A percentile compares a stretch with the other conserved stretches of the same genome.
Evolutionary conservation across 1,140 invertebrate genomes (phyloP).

Genomic region (Drosophila melanogaster): DNA sequence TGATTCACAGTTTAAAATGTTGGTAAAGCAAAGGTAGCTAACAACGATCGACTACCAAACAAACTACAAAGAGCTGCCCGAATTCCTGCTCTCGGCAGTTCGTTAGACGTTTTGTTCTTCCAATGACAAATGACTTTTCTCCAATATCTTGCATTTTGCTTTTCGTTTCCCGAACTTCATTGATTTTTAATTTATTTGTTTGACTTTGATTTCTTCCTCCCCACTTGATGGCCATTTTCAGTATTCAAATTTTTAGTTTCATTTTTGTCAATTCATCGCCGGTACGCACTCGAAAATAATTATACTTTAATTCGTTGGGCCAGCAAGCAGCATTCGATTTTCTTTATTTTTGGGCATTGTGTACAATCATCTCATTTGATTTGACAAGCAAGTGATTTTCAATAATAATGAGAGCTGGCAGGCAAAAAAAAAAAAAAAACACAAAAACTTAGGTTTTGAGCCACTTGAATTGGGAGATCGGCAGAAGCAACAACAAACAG

Average conservation of each 20-base stretch:
- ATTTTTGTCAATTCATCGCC: conserved; percentile 68
- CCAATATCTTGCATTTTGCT: conserved; percentile 20
- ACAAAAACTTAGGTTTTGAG: conserved; percentile 37
- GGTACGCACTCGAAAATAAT: conserved; percentile 76
- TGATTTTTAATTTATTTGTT: conserved; percentile 83
- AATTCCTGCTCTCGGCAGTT: conserved; percentile 51
- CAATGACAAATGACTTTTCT: conserved; percentile 81
- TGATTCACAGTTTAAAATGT: conserved; percentile 74
- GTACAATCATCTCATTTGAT: conserved; percentile 84
- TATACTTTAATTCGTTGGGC: conserved; percentile 77
- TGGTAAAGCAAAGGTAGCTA: conserved; percentile 57
- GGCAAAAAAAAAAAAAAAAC: conserved; percentile 35
- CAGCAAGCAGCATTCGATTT: conserved; percentile 14
- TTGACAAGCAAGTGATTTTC: conserved; percentile 84
- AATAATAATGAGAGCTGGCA: conserved; percentile 80
- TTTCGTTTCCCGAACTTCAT: conserved; percentile 55
- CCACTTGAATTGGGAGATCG: conserved; percentile 22
- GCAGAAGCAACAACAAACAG: conserved; percentile 58
- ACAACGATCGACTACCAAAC: conserved; percentile 39
- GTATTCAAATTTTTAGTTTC: conserved; percentile 47
- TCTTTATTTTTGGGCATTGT: conserved; percentile 47
- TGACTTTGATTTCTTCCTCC: conserved; percentile 68
- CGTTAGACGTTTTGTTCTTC: conserved; percentile 79
- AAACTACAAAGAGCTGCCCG: conserved; percentile 65
- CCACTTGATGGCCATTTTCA: conserved; percentile 36